These are phyloP conservation scores for Amblyjoppa fuscipennis DNA, from an alignment of 2,888 invertebrate genomes.

Conservation along the genomic window DNA sequence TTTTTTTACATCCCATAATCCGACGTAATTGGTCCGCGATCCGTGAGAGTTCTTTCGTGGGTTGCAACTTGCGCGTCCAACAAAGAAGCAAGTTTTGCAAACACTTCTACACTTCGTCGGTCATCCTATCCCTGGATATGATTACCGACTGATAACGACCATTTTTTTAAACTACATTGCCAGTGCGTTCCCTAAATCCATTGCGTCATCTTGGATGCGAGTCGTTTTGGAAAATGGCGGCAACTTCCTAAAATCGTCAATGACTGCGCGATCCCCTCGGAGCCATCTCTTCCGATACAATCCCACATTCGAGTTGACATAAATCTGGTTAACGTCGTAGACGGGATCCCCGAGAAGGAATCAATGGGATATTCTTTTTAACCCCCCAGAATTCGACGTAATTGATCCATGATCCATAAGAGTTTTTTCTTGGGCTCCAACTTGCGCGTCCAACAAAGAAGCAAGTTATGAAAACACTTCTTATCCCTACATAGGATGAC, in stretches of 20 bases:
- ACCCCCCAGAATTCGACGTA: not conserved
- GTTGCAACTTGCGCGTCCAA: conserved; percentile 69
- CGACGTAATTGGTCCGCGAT: no score
- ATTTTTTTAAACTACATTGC: not conserved
- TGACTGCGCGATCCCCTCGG: not conserved
- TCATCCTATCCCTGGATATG: not conserved
- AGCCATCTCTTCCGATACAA: not conserved
- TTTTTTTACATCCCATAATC: not conserved
- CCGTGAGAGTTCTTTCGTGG: no score
- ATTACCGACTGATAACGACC: not conserved
- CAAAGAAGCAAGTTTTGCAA: conserved; percentile 74
- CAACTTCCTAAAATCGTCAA: not conserved
- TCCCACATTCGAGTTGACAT: conserved; percentile 23
- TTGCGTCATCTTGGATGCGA: no score
- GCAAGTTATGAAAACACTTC: no score
- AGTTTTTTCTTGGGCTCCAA: no score
- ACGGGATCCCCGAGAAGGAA: conserved; percentile 33
- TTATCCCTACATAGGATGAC: no score
- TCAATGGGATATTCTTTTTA: conserved; percentile 30
- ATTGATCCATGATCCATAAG: no score
- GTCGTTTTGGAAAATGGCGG: not conserved
- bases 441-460: no score
- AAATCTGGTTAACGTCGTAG: conserved; percentile 41
- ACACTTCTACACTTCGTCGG: not conserved
- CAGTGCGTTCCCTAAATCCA: not conserved